phyloP scores from a whole-genome alignment of 2,797 vertebrate genomes.

The Pristis pectinata region DNA sequence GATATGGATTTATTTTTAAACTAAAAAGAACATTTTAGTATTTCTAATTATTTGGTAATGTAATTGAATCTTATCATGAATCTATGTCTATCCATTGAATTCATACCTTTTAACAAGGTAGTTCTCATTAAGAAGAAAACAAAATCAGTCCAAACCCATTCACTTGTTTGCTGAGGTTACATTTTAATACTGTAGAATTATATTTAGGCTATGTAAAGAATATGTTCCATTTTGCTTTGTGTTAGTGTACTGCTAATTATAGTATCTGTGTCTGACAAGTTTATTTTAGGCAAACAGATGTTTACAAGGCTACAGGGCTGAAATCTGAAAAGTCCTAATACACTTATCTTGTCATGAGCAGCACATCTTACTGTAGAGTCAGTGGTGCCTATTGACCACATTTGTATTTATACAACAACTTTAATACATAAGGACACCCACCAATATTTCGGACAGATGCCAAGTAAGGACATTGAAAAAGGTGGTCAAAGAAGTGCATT shows the following conservation, averaged over 20 bases:
- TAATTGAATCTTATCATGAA: background rate
- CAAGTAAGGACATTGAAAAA: background rate
- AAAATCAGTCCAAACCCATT: background rate
- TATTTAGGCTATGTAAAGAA: background rate
- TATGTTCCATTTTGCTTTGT: background rate
- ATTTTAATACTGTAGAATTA: background rate
- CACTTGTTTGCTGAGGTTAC: background rate
- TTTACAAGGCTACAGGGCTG: background rate
- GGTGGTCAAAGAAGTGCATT: background rate
- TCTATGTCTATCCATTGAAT: background rate
- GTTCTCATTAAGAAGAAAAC: background rate
- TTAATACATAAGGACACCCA: background rate
- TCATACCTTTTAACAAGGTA: background rate
- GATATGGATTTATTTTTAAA: background rate
- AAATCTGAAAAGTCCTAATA: background rate
- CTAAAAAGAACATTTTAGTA: background rate
- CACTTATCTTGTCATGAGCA: background rate
- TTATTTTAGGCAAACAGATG: conserved; percentile 18
- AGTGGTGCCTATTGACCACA: background rate
- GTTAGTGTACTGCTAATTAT: background rate
- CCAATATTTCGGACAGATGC: background rate
- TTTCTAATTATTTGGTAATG: background rate
- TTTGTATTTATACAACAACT: background rate
- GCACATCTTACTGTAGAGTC: background rate
- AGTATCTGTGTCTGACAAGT: background rate